Evolutionary conservation across 2,113 vertebrate species (phyloP).

Genomic region (Piaya cayana): DNA sequence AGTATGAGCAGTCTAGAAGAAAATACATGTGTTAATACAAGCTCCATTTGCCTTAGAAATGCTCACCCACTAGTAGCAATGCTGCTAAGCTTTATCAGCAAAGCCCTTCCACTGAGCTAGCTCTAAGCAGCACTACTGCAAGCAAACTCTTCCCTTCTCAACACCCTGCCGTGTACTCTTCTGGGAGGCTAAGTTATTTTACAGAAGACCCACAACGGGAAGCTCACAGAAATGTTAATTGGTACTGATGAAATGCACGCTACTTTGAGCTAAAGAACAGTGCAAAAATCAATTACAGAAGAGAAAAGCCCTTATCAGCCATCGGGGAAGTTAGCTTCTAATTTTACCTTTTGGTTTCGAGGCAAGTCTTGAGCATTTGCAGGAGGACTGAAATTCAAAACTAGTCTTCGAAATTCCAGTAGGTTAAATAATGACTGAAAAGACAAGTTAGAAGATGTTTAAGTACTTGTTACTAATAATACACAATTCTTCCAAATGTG

Average conservation of each 20-base stretch:
- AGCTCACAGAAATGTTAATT: neutral
- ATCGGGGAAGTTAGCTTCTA: neutral
- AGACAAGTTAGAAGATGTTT: neutral
- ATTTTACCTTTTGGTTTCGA: slow-evolving; percentile 93
- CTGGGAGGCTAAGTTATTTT: neutral
- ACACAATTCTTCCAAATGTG: neutral
- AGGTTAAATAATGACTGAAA: slow-evolving; percentile 85
- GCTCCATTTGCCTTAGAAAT: neutral
- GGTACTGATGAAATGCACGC: neutral
- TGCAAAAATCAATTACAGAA: neutral
- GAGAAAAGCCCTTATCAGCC: neutral
- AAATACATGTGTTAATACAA: neutral
- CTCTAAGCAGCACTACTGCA: rapidly evolving
- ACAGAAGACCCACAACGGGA: neutral
- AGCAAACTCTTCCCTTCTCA: neutral
- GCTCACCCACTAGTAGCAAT: rapidly evolving
- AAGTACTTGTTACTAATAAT: neutral
- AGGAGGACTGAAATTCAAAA: slow-evolving; percentile 93
- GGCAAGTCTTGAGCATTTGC: slow-evolving; percentile 90
- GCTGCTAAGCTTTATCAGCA: neutral
- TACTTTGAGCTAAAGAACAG: neutral
- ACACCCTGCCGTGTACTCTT: neutral
- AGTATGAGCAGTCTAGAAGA: neutral
- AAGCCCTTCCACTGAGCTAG: neutral
- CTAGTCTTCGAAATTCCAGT: slow-evolving; percentile 96